A percentile compares a stretch with the other conserved stretches of the same genome.
Conservation (phyloP, 2,888 invertebrate species). For the Tenthredo notha region DNA sequence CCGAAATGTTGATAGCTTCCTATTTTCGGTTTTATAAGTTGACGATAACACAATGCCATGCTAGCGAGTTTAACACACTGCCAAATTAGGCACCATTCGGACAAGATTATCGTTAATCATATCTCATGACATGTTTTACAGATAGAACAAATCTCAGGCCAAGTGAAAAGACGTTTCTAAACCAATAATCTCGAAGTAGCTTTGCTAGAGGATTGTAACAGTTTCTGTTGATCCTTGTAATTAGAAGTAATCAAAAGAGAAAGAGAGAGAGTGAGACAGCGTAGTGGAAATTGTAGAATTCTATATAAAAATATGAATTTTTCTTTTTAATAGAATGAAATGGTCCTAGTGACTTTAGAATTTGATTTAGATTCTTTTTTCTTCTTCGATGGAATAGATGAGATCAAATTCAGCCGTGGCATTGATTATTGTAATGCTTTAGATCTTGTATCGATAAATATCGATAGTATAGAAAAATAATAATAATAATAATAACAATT, state of each 20-base stretch:
- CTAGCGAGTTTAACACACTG: constrained; percentile 29
- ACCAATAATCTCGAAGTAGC: constrained; percentile 12
- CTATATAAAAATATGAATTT: background rate
- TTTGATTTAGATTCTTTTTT: background rate
- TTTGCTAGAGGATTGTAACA: background rate
- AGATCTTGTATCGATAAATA: constrained; percentile 8
- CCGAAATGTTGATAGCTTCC: background rate
- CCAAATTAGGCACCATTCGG: background rate
- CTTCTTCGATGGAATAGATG: background rate
- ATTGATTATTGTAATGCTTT: background rate
- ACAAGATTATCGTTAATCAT: constrained; percentile 4
- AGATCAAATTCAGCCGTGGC: background rate
- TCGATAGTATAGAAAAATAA: background rate
- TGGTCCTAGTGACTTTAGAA: background rate
- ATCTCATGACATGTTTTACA: background rate
- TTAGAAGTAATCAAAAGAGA: constrained; percentile 18
- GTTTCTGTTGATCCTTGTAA: background rate
- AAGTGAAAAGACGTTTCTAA: background rate
- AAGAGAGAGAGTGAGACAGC: background rate
- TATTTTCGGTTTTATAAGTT: background rate
- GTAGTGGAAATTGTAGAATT: constrained; percentile 9
- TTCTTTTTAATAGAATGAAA: constrained; percentile 3
- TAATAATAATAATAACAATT: background rate
- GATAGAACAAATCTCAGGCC: constrained; percentile 5
- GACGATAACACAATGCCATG: background rate